Base-by-base conservation (phyloP, 2,113 vertebrate genomes). In the Gavialis gangeticus region DNA sequence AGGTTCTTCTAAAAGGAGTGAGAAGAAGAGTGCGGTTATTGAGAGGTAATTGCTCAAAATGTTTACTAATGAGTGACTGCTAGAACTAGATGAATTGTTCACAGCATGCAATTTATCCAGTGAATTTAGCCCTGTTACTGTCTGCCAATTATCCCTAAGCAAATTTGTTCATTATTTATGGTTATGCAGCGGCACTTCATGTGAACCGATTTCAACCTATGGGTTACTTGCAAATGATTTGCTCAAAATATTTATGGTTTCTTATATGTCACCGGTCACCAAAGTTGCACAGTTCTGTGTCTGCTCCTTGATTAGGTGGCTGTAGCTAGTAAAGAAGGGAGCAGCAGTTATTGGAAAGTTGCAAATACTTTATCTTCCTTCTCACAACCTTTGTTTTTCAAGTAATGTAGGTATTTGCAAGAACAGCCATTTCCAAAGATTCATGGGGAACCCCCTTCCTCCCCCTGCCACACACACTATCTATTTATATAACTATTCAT, bases 31-130 rank as follows among this genome's bases (percentile, higher is more conserved):
- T 89, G 76, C 60, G 78, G 94, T 90, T 97, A 94, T 92, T 94
- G 95, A 96, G 94, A 97, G 91, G 96, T 97, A 96, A 95, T 94
- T 94, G 91, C 94, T 96, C 93, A 96, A 93, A 94, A 96, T 93
- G 95, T 94, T 95, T 96, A 93, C 91, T 97, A 96, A 94, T 95
- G 92, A 96, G 90, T 96, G 95, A 96, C 93, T 94, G 62, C 59
- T 92, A 69, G 67, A 94, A 34, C 87, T 82, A 64, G 84, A 90
- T 63, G 4, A 93, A 94, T 96, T 95, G 92, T 95, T 91, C 88
- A 62, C 59, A 55, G 79, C 0, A 0, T 37, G 76, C 37, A 82
- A 95, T 96, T 93, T 95, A 91, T 87, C 82, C 75, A 79, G 73
- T 89, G 84, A 85, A 88, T 95, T 96, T 90, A 95, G 64, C 12